phyloP scores from a whole-genome alignment of 2,888 invertebrate genomes.

The Agriotes lineatus region DNA sequence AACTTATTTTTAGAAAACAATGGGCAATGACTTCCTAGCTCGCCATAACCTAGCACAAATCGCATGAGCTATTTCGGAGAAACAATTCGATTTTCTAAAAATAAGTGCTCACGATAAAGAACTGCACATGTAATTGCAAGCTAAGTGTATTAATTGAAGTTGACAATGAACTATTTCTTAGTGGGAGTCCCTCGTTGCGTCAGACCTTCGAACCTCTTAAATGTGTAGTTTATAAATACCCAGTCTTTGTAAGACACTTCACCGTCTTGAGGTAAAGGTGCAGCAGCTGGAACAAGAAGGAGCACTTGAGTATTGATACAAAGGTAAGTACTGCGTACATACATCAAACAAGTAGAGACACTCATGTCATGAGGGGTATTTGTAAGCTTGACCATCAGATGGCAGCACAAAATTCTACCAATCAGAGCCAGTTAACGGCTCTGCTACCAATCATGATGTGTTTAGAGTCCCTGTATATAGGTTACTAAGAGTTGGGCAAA shows the following conservation, averaged over 20 bases:
- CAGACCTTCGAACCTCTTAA: constrained; percentile 98
- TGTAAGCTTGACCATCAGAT: too few species aligned
- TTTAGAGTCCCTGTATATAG: too few species aligned
- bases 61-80: neutral
- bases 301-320: too few species aligned
- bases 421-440: too few species aligned
- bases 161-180: constrained; percentile 72
- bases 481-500: too few species aligned
- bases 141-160: constrained; percentile 27
- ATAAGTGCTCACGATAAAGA: constrained; percentile 49
- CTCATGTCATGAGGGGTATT: too few species aligned
- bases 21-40: neutral
- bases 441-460: too few species aligned
- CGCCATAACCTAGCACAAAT: neutral
- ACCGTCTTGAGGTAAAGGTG: constrained; percentile 90
- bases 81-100: constrained; percentile 55
- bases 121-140: constrained; percentile 40
- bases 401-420: too few species aligned
- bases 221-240: constrained; percentile 99
- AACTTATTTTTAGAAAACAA: constrained; percentile 59
- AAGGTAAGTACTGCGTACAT: too few species aligned
- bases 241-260: constrained; percentile 97
- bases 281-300: constrained; percentile 75
- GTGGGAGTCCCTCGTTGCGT: constrained; percentile 90
- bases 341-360: too few species aligned